phyloP scores from a whole-genome alignment of 1,140 invertebrate genomes.

The Dendrolimus punctatus region DNA sequence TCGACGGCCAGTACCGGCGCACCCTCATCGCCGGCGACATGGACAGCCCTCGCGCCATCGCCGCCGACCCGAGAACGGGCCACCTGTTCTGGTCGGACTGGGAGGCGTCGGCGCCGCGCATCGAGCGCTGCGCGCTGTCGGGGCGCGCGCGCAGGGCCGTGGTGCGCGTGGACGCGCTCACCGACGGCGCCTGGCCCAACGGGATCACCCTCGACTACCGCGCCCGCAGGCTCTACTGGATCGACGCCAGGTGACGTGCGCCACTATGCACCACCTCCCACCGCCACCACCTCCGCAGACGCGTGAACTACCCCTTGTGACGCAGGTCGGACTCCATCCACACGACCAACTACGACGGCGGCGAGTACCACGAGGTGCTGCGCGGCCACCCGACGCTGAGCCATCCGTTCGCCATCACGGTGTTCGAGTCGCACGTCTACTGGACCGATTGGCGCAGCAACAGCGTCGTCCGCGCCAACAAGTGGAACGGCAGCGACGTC shows the following conservation, averaged over 20 bases:
- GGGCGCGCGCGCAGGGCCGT: slow-evolving; percentile 76
- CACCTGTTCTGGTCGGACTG: slow-evolving; percentile 92
- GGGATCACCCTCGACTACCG: slow-evolving; percentile 88
- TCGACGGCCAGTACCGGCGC: slow-evolving; percentile 84
- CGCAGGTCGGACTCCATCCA: slow-evolving; percentile 87
- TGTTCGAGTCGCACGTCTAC: slow-evolving; percentile 88
- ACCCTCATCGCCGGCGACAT: slow-evolving; percentile 89
- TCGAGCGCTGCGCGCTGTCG: slow-evolving; percentile 89
- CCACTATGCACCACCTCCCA: slow-evolving; percentile 33
- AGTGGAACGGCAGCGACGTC: slow-evolving; percentile 78
- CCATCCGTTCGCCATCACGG: slow-evolving; percentile 93
- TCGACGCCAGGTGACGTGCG: slow-evolving; percentile 79
- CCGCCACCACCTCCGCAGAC: slow-evolving; percentile 7
- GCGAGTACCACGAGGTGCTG: slow-evolving; percentile 79
- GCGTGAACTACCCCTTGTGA: background rate
- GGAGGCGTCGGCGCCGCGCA: slow-evolving; percentile 86
- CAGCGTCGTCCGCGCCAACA: slow-evolving; percentile 79
- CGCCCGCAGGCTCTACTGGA: slow-evolving; percentile 85
- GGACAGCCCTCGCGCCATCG: slow-evolving; percentile 89
- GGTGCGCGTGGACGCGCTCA: slow-evolving; percentile 76
- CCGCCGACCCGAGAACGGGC: slow-evolving; percentile 84
- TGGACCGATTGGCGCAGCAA: slow-evolving; percentile 94
- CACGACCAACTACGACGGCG: slow-evolving; percentile 85
- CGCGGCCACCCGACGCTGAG: slow-evolving; percentile 78
- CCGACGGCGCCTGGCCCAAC: slow-evolving; percentile 90